Evolutionary conservation across 2,888 invertebrate species (phyloP), one percentile per base, ranked within the genome.

Genomic region (Lordiphosa fenestrarum): DNA sequence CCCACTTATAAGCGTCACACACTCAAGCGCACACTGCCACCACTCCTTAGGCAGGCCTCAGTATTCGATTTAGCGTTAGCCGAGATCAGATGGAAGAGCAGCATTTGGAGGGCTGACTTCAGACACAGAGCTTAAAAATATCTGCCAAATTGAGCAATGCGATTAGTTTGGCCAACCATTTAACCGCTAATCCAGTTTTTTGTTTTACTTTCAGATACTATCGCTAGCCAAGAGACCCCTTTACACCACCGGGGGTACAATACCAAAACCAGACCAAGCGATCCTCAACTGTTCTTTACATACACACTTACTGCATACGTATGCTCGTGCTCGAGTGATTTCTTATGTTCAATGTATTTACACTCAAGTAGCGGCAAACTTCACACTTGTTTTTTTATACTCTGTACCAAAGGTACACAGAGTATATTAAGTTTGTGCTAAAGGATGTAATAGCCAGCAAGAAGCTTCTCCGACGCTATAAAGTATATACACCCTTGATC

Each of bases 141-240:
- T 71, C 60, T 66, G 30, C 40, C 51, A 35, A 57, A 54, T 40
- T 21, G 44, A 36, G 48, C 33, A n/a, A 53, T 6, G 19, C 12
- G 2, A n/a, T 13, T 6, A 35, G 46, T 6, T 30, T 35, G 35
- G 38, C 7, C 21, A 21, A 9, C 21, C 6, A 19, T 3, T 30
- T 44, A 33, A 7, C 40, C 35, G 56, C 64, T 71, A 71, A 76
- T 69, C 13, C 25, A 35, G 15, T 12, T 13, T 48, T 73, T 72
- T 65, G 41, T 62, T 72, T 44, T 76, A 72, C 54, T 72, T 72
- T 50, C 72, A 72, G 72, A 72, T 72, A 72, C 53, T 72, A 72
- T 72, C 72, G 72, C 72, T 72, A 69, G 61, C 49, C 36, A 48
- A 57, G 33, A 44, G 44, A 15, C 33, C 33, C 33, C 15, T 15